Conservation (phyloP, 2,113 vertebrate species). For the Varanus salvator region DNA sequence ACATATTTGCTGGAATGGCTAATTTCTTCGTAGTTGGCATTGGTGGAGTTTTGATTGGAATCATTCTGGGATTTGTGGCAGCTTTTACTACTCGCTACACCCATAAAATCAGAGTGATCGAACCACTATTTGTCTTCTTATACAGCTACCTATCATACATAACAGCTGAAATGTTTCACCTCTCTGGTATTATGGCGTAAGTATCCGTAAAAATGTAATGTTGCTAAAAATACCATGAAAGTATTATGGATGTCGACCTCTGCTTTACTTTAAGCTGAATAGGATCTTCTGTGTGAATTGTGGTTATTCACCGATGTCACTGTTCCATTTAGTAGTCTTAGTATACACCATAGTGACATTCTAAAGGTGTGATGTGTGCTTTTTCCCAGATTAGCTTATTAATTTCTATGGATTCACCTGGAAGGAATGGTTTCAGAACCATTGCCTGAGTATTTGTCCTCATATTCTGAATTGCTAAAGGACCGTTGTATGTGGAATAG, state of each 20-base stretch:
- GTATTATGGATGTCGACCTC: constrained; percentile 36
- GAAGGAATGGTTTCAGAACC: background rate
- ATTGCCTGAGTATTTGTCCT: background rate
- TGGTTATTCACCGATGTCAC: background rate
- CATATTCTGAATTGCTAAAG: background rate
- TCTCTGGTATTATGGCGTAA: constrained; percentile 99
- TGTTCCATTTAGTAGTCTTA: background rate
- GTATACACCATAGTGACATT: background rate
- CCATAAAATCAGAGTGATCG: constrained; percentile 91
- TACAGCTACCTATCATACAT: constrained; percentile 97
- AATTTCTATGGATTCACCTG: background rate
- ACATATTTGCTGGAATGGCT: constrained; percentile 90
- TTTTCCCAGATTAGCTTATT: background rate
- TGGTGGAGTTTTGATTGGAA: constrained; percentile 90
- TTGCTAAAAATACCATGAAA: constrained; percentile 47
- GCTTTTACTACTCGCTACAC: constrained; percentile 98
- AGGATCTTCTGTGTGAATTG: background rate
- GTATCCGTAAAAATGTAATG: constrained; percentile 70
- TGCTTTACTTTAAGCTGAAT: constrained; percentile 38
- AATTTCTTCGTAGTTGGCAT: constrained; percentile 93
- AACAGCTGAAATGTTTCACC: constrained; percentile 93
- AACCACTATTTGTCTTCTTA: constrained; percentile 97
- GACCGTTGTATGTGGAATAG: background rate
- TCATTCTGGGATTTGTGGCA: constrained; percentile 92
- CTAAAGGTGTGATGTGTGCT: background rate